Conservation (phyloP, 2,888 invertebrate species). For the Trypoxylon attenuatum region DNA sequence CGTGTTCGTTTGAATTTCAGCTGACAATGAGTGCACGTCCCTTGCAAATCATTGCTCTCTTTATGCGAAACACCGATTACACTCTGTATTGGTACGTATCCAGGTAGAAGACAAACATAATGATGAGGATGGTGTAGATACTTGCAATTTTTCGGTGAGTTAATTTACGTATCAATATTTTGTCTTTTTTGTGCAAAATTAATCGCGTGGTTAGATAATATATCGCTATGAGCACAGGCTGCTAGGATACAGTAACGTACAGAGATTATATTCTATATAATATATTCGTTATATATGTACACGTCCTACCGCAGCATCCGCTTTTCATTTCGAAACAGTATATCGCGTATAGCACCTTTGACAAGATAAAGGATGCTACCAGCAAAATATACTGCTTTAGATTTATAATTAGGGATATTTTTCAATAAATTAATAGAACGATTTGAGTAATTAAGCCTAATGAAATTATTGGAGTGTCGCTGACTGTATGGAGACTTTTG, state of each 20-base stretch:
- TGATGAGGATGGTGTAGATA: too few species aligned
- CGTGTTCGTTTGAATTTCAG: too few species aligned
- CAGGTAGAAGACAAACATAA: too few species aligned
- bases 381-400: constrained; percentile 13
- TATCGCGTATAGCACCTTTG: constrained; percentile 1
- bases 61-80: too few species aligned
- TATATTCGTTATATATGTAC: too few species aligned
- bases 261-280: constrained; percentile 22
- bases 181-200: neutral
- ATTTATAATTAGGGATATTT: constrained; percentile 12
- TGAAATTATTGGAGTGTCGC: too few species aligned
- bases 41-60: too few species aligned
- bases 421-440: constrained; percentile 50
- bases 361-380: constrained; percentile 19
- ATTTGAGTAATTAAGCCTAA: constrained; percentile 32
- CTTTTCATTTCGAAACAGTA: neutral
- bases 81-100: too few species aligned
- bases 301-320: constrained; percentile 27
- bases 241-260: neutral
- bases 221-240: constrained; percentile 7
- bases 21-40: too few species aligned
- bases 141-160: neutral
- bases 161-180: neutral
- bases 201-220: constrained; percentile 13
- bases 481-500: constrained; percentile 24